Evolutionary conservation across 2,113 vertebrate species (phyloP).

Genomic region (Ptyas mucosa): DNA sequence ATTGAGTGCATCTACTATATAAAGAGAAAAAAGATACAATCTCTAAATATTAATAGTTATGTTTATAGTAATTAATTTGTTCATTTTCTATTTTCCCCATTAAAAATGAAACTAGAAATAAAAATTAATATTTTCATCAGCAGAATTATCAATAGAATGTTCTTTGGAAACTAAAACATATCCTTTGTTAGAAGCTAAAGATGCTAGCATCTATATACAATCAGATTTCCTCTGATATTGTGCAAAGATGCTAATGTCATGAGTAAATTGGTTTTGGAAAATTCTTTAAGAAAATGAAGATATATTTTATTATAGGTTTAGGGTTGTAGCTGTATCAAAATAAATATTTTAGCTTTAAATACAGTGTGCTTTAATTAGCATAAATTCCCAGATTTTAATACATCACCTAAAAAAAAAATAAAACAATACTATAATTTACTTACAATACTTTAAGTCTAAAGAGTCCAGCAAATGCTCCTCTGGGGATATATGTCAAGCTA

Average conservation of each 20-base stretch:
- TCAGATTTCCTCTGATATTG: slow-evolving; percentile 41
- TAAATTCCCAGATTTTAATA: slow-evolving; percentile 60
- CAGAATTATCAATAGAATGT: slow-evolving; percentile 2
- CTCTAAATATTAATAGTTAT: slow-evolving; percentile 11
- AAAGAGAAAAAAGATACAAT: slow-evolving; percentile 20
- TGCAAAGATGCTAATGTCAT: slow-evolving; percentile 44
- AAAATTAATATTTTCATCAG: slow-evolving; percentile 4
- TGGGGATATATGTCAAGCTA: slow-evolving; percentile 83
- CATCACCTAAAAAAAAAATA: slow-evolving; percentile 51
- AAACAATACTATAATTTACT: slow-evolving; percentile 71
- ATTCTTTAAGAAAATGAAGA: slow-evolving; percentile 22
- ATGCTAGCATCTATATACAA: slow-evolving; percentile 23
- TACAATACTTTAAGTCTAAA: slow-evolving; percentile 93
- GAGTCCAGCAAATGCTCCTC: slow-evolving; percentile 87
- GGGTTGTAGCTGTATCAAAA: slow-evolving; percentile 45
- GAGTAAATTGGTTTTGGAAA: slow-evolving; percentile 44
- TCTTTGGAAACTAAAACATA: slow-evolving; percentile 26
- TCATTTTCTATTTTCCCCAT: not conserved
- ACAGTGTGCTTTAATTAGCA: slow-evolving; percentile 46
- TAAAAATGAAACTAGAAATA: slow-evolving; percentile 25
- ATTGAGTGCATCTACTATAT: not conserved
- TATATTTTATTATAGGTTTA: slow-evolving; percentile 2
- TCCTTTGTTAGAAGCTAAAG: slow-evolving; percentile 20
- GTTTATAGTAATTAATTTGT: not conserved
- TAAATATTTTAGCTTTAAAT: slow-evolving; percentile 46